A percentile compares a stretch with the other conserved stretches of the same genome.
These are phyloP conservation scores for Clitarchus hookeri DNA, from an alignment of 2,888 invertebrate genomes.

Conservation along the genomic window DNA sequence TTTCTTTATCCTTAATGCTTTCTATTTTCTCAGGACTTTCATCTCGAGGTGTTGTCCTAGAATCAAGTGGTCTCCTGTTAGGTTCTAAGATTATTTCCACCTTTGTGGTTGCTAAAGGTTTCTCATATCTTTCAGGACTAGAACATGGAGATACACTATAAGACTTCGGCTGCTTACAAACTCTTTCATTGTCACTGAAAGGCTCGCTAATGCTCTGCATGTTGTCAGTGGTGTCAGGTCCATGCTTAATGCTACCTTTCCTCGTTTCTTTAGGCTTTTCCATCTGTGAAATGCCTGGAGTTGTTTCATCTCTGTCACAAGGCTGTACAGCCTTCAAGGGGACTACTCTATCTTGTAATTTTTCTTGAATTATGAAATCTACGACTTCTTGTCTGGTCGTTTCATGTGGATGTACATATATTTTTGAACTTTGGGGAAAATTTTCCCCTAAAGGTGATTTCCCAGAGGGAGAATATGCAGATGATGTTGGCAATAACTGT, in stretches of 20 bases:
- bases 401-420: not conserved
- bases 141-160: constrained; percentile 41
- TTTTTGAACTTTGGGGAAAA: not conserved
- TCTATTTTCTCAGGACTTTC: not conserved
- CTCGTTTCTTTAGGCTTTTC: not conserved
- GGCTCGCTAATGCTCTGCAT: too few relatives aligned
- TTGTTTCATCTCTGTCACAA: not conserved
- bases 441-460: not conserved
- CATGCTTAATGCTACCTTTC: not conserved
- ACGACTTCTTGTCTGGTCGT: not conserved
- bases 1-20: not conserved
- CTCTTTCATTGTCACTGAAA: too few relatives aligned
- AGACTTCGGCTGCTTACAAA: constrained; percentile 23
- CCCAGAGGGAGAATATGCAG: not conserved
- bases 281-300: not conserved
- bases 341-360: not conserved
- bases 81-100: constrained; percentile 28
- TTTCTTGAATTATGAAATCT: not conserved
- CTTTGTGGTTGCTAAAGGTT: constrained; percentile 19
- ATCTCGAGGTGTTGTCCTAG: not conserved
- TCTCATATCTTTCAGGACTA: constrained; percentile 43
- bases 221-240: too few relatives aligned
- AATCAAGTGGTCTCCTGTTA: not conserved
- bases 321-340: not conserved
- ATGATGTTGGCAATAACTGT: not conserved